phyloP scores from a whole-genome alignment of 1,140 invertebrate species.

The Propsilocerus akamusi region DNA sequence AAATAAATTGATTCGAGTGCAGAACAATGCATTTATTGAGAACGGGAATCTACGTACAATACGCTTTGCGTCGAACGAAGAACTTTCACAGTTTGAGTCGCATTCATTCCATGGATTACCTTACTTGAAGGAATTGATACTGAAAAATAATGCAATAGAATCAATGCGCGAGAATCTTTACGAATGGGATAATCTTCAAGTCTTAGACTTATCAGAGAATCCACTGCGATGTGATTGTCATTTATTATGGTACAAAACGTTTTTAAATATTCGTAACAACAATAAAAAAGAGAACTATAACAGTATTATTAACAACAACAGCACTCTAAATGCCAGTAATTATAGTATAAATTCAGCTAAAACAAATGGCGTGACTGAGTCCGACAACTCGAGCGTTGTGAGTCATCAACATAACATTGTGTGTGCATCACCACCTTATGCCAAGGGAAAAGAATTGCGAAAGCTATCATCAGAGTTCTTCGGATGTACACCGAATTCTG shows the following conservation, averaged over 20 bases:
- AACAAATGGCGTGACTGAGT: background rate
- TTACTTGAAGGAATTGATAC: conserved; percentile 49
- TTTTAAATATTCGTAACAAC: conserved; percentile 51
- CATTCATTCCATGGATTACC: conserved; percentile 56
- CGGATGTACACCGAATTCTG: conserved; percentile 52
- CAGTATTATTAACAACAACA: background rate
- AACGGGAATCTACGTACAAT: conserved; percentile 66
- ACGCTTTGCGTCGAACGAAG: conserved; percentile 55
- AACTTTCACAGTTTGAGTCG: conserved; percentile 46
- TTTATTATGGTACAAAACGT: conserved; percentile 56
- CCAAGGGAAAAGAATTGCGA: conserved; percentile 46
- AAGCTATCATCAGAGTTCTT: conserved; percentile 52
- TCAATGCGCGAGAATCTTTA: conserved; percentile 54
- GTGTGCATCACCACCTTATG: conserved; percentile 47
- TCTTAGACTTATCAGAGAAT: conserved; percentile 63
- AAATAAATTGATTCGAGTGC: conserved; percentile 42
- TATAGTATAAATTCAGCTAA: background rate
- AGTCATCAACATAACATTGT: conserved; percentile 14
- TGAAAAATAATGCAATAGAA: conserved; percentile 60
- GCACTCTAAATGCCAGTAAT: background rate
- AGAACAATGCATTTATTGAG: conserved; percentile 54
- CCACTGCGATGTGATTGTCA: conserved; percentile 65
- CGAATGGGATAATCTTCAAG: conserved; percentile 55
- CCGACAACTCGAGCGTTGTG: background rate
- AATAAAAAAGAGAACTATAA: conserved; percentile 25